Evolutionary conservation across 2,888 invertebrate genomes (phyloP).

Genomic region (Luffia ferchaultella): DNA sequence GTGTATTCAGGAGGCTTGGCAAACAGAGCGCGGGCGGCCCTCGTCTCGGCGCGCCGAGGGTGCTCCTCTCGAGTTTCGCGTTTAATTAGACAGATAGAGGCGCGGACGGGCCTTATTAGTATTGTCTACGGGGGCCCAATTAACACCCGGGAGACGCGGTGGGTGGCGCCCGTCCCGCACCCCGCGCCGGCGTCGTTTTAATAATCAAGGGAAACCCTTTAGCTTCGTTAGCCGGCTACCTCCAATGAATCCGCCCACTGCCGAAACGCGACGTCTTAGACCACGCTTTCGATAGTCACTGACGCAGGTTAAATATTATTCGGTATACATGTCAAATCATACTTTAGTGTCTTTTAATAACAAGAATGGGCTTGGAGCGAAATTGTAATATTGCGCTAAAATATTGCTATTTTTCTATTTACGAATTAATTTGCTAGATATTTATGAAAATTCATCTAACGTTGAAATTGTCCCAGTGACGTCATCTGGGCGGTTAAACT

Average conservation of each 20-base stretch:
- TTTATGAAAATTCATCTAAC: no score
- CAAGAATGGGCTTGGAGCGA: no score
- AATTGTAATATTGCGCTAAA: no score
- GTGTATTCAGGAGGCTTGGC: constrained; percentile 18
- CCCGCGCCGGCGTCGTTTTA: constrained; percentile 42
- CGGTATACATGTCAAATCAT: no score
- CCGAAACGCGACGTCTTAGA: not conserved
- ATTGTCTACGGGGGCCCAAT: constrained; percentile 67
- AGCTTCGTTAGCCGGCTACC: constrained; percentile 47
- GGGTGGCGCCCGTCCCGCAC: constrained; percentile 29
- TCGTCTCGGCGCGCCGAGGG: constrained; percentile 28
- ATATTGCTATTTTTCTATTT: no score
- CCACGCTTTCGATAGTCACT: not conserved
- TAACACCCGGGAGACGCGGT: constrained; percentile 58
- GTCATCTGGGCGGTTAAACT: no score
- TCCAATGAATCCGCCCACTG: not conserved
- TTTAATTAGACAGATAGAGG: constrained; percentile 67
- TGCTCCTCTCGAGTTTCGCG: constrained; percentile 65
- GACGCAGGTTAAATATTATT: no score
- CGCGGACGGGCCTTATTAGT: constrained; percentile 66
- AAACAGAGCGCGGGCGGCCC: constrained; percentile 6
- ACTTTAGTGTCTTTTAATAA: no score
- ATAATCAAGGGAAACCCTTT: constrained; percentile 62
- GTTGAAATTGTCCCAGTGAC: no score
- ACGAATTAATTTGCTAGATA: no score